These are phyloP conservation scores for Osmoderma eremita DNA, from an alignment of 2,888 invertebrate species.

Conservation along the genomic window DNA sequence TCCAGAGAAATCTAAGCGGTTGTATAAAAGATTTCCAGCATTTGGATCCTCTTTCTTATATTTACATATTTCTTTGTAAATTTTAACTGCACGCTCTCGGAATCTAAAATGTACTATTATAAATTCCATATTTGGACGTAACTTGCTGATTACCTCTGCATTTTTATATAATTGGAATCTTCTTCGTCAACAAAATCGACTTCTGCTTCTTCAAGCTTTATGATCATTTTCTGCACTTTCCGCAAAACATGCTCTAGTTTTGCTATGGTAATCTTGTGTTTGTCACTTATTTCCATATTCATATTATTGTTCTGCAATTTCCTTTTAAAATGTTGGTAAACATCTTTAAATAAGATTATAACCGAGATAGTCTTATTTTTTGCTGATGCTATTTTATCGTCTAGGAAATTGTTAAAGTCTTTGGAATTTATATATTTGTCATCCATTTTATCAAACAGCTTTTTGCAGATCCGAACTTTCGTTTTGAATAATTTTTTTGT, in stretches of 20 bases:
- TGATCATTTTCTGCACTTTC: slow-evolving; percentile 73
- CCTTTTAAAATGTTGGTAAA: slow-evolving; percentile 37
- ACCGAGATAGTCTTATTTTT: neutral
- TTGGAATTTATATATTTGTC: slow-evolving; percentile 14
- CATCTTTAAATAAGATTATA: slow-evolving; percentile 33
- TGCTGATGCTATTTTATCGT: slow-evolving; percentile 11
- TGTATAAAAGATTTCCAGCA: slow-evolving; percentile 13
- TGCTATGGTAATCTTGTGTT: slow-evolving; percentile 41
- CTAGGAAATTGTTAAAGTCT: slow-evolving; percentile 23
- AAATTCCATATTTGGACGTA: too few species aligned
- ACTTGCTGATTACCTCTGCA: slow-evolving; percentile 75
- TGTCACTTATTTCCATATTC: slow-evolving; percentile 45
- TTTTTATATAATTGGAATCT: slow-evolving; percentile 76
- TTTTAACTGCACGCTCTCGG: slow-evolving; percentile 36
- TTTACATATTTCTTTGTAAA: slow-evolving; percentile 38
- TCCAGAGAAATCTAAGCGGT: slow-evolving; percentile 36
- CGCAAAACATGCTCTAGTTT: slow-evolving; percentile 68
- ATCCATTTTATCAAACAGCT: slow-evolving; percentile 33
- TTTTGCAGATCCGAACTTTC: slow-evolving; percentile 33
- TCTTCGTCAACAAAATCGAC: slow-evolving; percentile 79
- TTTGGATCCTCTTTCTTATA: slow-evolving; percentile 33
- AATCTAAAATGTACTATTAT: slow-evolving; percentile 36
- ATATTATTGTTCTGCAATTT: slow-evolving; percentile 27
- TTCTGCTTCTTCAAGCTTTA: slow-evolving; percentile 74
- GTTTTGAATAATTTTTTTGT: slow-evolving; percentile 24